Conservation (phyloP, 2,888 invertebrate genomes). For the Cephus pygmeus region DNA sequence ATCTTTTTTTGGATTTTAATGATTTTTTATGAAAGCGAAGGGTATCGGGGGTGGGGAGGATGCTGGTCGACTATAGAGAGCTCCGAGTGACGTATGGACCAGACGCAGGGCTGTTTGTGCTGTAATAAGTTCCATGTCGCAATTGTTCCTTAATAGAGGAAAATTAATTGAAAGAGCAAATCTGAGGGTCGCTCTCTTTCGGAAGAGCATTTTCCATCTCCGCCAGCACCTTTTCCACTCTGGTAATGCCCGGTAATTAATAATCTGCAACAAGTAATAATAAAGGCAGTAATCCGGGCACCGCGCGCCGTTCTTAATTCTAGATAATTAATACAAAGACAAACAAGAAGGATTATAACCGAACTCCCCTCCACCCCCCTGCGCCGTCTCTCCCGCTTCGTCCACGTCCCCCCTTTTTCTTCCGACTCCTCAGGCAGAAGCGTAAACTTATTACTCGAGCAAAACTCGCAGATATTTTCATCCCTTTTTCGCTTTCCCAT, state of each 20-base stretch:
- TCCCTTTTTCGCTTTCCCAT: background rate
- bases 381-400: slow-evolving; percentile 26
- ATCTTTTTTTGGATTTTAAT: background rate
- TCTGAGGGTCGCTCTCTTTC: slow-evolving; percentile 47
- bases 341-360: slow-evolving; percentile 61
- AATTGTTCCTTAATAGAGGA: slow-evolving; percentile 54
- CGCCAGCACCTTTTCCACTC: slow-evolving; percentile 29
- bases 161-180: slow-evolving; percentile 62
- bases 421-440: slow-evolving; percentile 22
- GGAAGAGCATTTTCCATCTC: slow-evolving; percentile 32
- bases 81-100: background rate
- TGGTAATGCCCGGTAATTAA: slow-evolving; percentile 63
- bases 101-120: background rate
- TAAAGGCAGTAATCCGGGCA: slow-evolving; percentile 63
- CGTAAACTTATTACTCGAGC: background rate
- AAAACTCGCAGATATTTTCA: background rate
- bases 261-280: slow-evolving; percentile 66
- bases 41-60: background rate
- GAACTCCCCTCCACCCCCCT: slow-evolving; percentile 15
- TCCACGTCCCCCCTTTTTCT: slow-evolving; percentile 25
- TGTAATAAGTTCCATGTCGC: slow-evolving; percentile 4
- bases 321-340: slow-evolving; percentile 65
- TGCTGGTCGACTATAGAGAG: background rate
- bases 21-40: background rate
- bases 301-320: slow-evolving; percentile 61